These are phyloP conservation scores for Thamnaconus septentrionalis DNA, from an alignment of 2,113 vertebrate genomes.

Conservation along the genomic window DNA sequence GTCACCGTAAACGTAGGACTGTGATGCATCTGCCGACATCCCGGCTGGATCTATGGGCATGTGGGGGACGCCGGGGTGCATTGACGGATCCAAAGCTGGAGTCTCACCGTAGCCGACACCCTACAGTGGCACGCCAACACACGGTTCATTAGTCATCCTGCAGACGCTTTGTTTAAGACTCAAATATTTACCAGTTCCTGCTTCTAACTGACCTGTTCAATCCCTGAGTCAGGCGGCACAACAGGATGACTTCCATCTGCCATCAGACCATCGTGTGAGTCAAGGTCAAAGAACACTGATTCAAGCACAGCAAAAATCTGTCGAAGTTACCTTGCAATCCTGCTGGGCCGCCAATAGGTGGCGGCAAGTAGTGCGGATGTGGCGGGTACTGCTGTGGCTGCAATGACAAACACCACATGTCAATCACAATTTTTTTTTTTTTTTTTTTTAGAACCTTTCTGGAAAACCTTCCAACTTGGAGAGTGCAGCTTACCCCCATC, in stretches of 20 bases:
- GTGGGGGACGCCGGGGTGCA: conserved; percentile 32
- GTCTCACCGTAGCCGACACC: conserved; percentile 50
- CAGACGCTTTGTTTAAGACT: background rate
- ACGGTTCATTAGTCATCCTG: background rate
- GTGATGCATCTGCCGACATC: conserved; percentile 37
- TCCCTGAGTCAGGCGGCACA: conserved; percentile 36
- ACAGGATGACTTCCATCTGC: conserved; percentile 25
- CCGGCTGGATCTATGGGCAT: conserved; percentile 39
- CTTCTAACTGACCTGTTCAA: conserved; percentile 55
- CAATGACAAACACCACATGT: background rate
- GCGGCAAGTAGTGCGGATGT: conserved; percentile 49
- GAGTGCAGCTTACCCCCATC: conserved; percentile 55
- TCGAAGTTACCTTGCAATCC: conserved; percentile 57
- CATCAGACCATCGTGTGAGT: conserved; percentile 48
- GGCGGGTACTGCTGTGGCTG: conserved; percentile 49
- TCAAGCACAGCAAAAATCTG: too few relatives aligned
- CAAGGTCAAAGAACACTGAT: conserved; percentile 1
- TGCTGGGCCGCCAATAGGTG: conserved; percentile 37
- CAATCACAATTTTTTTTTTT: background rate
- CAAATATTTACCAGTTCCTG: background rate
- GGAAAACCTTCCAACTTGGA: background rate
- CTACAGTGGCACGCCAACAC: conserved; percentile 16
- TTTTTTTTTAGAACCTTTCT: background rate
- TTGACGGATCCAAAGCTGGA: conserved; percentile 32
- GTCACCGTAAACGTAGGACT: conserved; percentile 63